Base-by-base conservation (phyloP, 2,797 vertebrate genomes). In the Xyrichtys novacula region DNA sequence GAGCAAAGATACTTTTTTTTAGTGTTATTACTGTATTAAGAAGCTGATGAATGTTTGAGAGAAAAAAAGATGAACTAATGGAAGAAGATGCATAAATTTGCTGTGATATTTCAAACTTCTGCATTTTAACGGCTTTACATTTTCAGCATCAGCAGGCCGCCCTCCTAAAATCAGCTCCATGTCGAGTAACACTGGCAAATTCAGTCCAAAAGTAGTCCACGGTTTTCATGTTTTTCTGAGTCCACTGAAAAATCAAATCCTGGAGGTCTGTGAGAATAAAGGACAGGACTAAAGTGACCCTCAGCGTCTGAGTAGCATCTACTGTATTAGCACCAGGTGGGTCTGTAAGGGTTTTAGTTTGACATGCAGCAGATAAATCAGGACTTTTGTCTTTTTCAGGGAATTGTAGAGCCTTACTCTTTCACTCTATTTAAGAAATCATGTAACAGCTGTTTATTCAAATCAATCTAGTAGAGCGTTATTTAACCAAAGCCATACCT, bases 401-500 rank as follows among this genome's bases (percentile, higher is more conserved):
- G 88, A 91, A 69, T 80, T 77, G 39, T 85, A 67, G 83, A 90
- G 85, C 88, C 86, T 84, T 79, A 84, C 62, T 74, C 64, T 56
- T 53, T 83, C 71, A 48, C 55, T 88, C 70, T 91, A 83, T 86
- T 87, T 84, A 88, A 87, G 66, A 78, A 54, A 22, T 75, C 69
- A 71, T 74, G 31, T 85, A 75, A 82, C 71, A 48, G 20, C 54
- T 76, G 42, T 79, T 57, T 85, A 67, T 74, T 87, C 39, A 15
- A 85, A 79, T 83, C 53, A 78, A 17, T 78, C 62, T 70, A 71
- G 53, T 89, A 52, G 76, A 74, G 54, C 71, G 60, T 86, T 89
- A 85, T 88, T 90, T 90, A 92, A 90, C 86, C 88, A 89, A 91
- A 86, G 83, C 83, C 76, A 88, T 86, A 83, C 48, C 58, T 80